These are phyloP conservation scores for Doryteuthis pealeii DNA, from an alignment of 1,140 invertebrate genomes.

Conservation along the genomic window DNA sequence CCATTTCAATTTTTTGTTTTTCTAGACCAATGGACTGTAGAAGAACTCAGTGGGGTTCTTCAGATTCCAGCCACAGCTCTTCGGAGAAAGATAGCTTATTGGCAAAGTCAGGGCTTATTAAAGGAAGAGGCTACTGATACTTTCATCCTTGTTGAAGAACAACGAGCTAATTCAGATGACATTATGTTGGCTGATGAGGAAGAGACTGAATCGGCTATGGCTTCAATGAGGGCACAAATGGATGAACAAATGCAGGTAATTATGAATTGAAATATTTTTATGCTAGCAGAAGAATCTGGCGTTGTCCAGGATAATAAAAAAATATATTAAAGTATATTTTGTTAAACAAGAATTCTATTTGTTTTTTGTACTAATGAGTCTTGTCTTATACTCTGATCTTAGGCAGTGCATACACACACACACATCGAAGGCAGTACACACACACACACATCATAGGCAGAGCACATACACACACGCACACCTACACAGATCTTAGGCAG, in stretches of 20 bases:
- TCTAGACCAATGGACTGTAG: constrained; percentile 78
- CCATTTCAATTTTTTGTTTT: no score
- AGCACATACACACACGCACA: constrained; percentile 8
- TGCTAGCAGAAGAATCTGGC: neutral
- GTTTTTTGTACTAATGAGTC: constrained; percentile 6
- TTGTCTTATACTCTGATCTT: no score
- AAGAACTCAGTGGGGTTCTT: constrained; percentile 80
- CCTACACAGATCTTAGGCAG: constrained; percentile 15
- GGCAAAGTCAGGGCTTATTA: constrained; percentile 79
- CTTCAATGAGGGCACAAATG: constrained; percentile 86
- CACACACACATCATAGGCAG: neutral
- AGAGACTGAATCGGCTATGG: constrained; percentile 88
- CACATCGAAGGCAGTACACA: neutral
- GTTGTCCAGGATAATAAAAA: neutral
- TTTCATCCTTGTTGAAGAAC: constrained; percentile 78
- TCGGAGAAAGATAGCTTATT: constrained; percentile 83
- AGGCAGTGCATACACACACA: neutral
- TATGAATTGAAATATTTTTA: no score
- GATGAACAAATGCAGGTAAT: constrained; percentile 71
- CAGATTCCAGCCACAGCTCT: constrained; percentile 81
- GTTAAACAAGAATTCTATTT: neutral
- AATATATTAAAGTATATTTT: no score
- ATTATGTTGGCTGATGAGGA: constrained; percentile 85
- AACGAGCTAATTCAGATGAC: constrained; percentile 57
- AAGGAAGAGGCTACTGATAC: constrained; percentile 74